phyloP scores from a whole-genome alignment of 2,888 invertebrate genomes.

The Xestia xanthographa region DNA sequence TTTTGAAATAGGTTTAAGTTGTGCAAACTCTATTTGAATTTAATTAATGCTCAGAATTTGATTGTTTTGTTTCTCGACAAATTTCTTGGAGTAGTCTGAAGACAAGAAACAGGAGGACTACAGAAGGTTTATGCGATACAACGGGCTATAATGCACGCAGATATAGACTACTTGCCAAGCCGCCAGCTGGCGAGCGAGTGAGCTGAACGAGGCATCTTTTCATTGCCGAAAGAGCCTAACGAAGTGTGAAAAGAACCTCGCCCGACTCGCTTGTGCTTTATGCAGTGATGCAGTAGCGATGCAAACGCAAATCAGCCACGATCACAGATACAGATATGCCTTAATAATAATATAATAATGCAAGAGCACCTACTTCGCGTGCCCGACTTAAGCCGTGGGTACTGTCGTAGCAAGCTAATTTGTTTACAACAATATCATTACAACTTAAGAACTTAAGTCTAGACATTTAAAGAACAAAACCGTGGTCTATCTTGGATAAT shows the following conservation, averaged over 20 bases:
- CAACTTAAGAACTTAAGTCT: not conserved
- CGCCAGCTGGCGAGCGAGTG: too few species aligned
- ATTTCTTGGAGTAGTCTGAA: not conserved
- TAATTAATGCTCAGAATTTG: constrained; percentile 20
- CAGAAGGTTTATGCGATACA: not conserved
- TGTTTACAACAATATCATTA: not conserved
- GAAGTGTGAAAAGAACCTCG: too few species aligned
- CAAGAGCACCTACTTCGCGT: not conserved
- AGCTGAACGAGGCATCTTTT: too few species aligned
- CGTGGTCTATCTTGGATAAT: not conserved
- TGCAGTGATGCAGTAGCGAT: not conserved
- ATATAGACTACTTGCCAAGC: not conserved
- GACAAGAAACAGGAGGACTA: not conserved
- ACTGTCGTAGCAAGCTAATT: not conserved
- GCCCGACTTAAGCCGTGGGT: not conserved
- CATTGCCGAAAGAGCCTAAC: too few species aligned
- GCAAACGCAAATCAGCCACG: not conserved
- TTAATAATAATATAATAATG: too few species aligned
- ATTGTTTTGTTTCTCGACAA: constrained; percentile 29
- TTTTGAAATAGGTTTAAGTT: constrained; percentile 42
- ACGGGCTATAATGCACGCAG: not conserved
- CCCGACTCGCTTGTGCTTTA: not conserved
- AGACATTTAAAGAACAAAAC: not conserved
- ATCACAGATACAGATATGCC: too few species aligned
- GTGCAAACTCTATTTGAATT: constrained; percentile 17